Conservation (phyloP, 2,113 vertebrate species). For the Lates calcarifer region DNA sequence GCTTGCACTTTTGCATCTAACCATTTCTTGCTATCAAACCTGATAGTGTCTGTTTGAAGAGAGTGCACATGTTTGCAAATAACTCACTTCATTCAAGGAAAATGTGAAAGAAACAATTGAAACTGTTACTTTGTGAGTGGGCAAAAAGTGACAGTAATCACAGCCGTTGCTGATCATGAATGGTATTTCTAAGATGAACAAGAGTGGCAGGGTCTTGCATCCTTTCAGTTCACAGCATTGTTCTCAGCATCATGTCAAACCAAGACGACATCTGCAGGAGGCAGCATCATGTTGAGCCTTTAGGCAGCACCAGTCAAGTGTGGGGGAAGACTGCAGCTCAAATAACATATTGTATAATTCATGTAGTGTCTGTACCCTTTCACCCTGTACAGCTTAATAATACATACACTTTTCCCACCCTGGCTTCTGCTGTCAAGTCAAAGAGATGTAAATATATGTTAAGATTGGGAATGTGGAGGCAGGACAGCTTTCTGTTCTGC, state of each 20-base stretch:
- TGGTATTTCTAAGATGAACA: not conserved
- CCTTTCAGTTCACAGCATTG: not conserved
- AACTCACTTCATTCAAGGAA: not conserved
- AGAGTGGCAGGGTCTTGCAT: not conserved
- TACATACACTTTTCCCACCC: conserved; percentile 42
- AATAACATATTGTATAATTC: conserved; percentile 70
- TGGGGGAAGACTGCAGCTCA: conserved; percentile 47
- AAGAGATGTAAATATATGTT: conserved; percentile 18
- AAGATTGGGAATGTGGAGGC: not conserved
- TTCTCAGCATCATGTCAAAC: conserved; percentile 25
- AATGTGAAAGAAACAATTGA: not conserved
- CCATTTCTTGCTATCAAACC: not conserved
- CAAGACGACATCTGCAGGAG: conserved; percentile 17
- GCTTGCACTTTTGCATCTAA: not conserved
- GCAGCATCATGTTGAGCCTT: conserved; percentile 17
- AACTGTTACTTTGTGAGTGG: not conserved
- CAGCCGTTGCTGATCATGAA: not conserved
- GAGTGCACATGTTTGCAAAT: not conserved
- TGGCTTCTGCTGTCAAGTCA: not conserved
- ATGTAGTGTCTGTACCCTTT: conserved; percentile 69
- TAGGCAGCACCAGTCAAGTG: conserved; percentile 26
- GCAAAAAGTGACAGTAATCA: not conserved
- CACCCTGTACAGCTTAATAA: conserved; percentile 60
- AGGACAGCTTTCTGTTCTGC: not conserved
- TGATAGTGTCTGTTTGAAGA: not conserved